phyloP scores from a whole-genome alignment of 1,140 invertebrate species.

The Pseudomyrmex sp. region DNA sequence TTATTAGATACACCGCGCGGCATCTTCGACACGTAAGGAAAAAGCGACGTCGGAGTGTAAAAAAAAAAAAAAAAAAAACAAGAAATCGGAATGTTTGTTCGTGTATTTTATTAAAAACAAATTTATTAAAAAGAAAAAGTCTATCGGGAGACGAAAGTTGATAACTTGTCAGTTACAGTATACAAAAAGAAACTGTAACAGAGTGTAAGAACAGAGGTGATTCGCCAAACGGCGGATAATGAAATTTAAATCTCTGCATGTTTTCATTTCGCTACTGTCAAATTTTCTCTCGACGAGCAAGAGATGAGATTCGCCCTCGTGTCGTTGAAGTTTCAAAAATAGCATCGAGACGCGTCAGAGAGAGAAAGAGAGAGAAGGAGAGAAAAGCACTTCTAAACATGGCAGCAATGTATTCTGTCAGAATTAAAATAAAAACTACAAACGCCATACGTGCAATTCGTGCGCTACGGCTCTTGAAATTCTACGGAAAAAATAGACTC shows the following conservation, averaged over 20 bases:
- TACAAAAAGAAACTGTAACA: slow-evolving; percentile 27
- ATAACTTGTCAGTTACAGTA: slow-evolving; percentile 25
- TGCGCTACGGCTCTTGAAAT: not conserved
- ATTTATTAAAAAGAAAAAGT: slow-evolving; percentile 2
- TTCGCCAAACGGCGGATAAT: slow-evolving; percentile 35
- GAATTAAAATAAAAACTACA: slow-evolving; percentile 28
- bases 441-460: not conserved
- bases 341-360: not conserved
- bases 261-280: slow-evolving; percentile 37
- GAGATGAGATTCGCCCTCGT: slow-evolving; percentile 64
- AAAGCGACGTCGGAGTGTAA: slow-evolving; percentile 9
- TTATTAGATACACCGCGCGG: slow-evolving; percentile 42
- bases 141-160: slow-evolving; percentile 8
- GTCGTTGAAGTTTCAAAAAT: slow-evolving; percentile 72
- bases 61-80: slow-evolving; percentile 19
- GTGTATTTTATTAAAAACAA: slow-evolving; percentile 39
- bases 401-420: not conserved
- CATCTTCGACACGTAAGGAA: slow-evolving; percentile 15
- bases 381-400: slow-evolving; percentile 2
- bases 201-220: slow-evolving; percentile 15
- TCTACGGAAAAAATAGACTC: not conserved
- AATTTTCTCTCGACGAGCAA: slow-evolving; percentile 19
- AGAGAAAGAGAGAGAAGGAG: too few relatives aligned
- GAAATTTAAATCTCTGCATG: slow-evolving; percentile 48
- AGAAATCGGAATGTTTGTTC: slow-evolving; percentile 34